A percentile compares a stretch with the other conserved stretches of the same genome.
phyloP scores from a whole-genome alignment of 2,113 vertebrate species.

The Empidonax traillii region DNA sequence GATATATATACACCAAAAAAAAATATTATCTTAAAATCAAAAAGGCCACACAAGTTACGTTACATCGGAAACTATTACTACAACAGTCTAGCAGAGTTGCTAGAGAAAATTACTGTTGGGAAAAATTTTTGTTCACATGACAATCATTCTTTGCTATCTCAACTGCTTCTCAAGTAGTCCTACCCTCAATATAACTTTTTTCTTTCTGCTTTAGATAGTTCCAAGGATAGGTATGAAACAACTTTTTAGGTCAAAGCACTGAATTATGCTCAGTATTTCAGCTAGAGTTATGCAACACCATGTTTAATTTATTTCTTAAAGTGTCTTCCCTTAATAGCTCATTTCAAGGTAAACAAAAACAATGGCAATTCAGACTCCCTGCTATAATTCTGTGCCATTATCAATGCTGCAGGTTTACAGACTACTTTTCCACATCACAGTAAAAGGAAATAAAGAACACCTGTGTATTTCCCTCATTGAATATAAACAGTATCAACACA shows the following conservation, averaged over 20 bases:
- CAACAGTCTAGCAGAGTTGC: neutral
- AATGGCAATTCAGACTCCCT: neutral
- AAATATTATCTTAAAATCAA: neutral
- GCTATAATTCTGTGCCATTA: neutral
- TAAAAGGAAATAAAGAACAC: neutral
- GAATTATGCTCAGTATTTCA: neutral
- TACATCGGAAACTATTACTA: neutral
- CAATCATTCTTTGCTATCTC: neutral
- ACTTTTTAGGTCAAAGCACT: neutral
- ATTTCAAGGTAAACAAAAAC: neutral
- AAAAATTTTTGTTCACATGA: neutral
- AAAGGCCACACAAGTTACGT: neutral
- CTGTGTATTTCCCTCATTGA: neutral
- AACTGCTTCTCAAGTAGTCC: neutral
- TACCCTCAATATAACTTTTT: neutral
- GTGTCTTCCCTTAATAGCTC: neutral
- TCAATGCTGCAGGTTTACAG: neutral
- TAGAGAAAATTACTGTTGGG: neutral
- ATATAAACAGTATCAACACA: neutral
- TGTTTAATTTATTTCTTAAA: neutral
- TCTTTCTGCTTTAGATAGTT: neutral
- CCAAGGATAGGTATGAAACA: neutral
- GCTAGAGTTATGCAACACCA: neutral
- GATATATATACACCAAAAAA: neutral
- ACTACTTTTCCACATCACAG: neutral